Evolutionary conservation across 2,888 invertebrate species (phyloP), one percentile per base, ranked within the genome.

Genomic region (Ametastegia equiseti): DNA sequence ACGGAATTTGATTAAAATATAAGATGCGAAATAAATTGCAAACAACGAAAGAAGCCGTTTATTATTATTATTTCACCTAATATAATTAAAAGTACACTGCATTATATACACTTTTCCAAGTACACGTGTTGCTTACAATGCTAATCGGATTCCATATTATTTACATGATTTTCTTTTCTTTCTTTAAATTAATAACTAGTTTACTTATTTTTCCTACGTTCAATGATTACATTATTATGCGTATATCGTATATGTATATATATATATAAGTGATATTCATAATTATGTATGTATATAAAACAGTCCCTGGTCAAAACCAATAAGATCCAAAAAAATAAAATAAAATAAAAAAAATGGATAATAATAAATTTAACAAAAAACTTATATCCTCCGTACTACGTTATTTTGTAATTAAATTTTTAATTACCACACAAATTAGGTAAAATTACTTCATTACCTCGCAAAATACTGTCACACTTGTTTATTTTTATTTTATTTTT

Each of bases 1-100:
- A 39, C 42, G 39, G 39, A 69, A 13, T 80, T 39, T 60, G 81
- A 80, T 39, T 77, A 54, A 54, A 33, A 30, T 27, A 36, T 75
- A 27, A 33, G 19, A 67, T 19, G 11, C 75, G n/a, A 36, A 45
- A 54, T 69, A 81, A 81, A 89, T 89, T 90, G 91, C 91, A 90
- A 91, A 91, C 91, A 91, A 91, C 91, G 90, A 90, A 91, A 91
- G 88, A 91, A 91, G 91, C 91, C 89, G 89, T 89, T 91, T 91
- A 90, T 91, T 90, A 88, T 90, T 91, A 90, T 90, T 90, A 88
- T 91, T 89, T 89, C 88, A 89, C 89, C 90, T 91, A 91, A 86
- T 88, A 54, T 75, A 71, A 90, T 91, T 89, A 90, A 91, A 91
- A 91, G 91, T 91, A 91, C 91, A 91, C 90, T 91, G 91, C 90